Base-by-base conservation (phyloP, 1,140 invertebrate genomes). In the Heterodera carotae region DNA sequence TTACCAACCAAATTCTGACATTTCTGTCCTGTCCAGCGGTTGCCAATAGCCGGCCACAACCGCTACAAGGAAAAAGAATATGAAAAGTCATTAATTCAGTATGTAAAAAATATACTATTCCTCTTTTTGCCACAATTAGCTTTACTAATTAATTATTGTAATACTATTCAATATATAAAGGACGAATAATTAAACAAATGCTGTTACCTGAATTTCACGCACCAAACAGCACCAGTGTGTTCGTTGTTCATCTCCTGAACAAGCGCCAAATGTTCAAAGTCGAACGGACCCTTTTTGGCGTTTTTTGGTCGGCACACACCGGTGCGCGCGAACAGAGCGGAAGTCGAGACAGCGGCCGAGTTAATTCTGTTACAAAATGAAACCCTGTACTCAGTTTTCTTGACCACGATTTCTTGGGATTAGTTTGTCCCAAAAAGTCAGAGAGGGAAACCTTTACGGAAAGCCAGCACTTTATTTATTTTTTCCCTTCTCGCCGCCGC, bases 201-300 rank as follows among this genome's bases (percentile, higher is more conserved):
- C n/a, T n/a, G n/a, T n/a, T n/a, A 92, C 66, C 95, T 97, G 88
- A 98, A 98, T 89, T 98, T 97, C 93, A 98, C 97, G 80, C 94
- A 96, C 96, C 96, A 99, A 81, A 98, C 93, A 4, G 96, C 94
- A 39, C 94, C 94, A 7, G 91, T 91, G 87, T 97, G 94, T 83
- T 94, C 93, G 1, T 92, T 92, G 68, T 82, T 87, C 5, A 82
- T 91, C 87, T 95, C 94, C 89, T 93, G 92, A 2, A 93, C 91
- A 78, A 92, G 90, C 86, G 92, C 89, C 5, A 93, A 88, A 77
- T 92, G 92, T 76, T 94, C 93, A 89, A 97, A 97, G 85, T 98
- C 95, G 87, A 94, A 95, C 0, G 95, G 95, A 1, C 95, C 95
- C 89, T 97, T 97, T 87, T 97, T 85, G 15, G 79, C 64, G 62